Conservation (phyloP, 2,888 invertebrate species). For the Globia sparganii region DNA sequence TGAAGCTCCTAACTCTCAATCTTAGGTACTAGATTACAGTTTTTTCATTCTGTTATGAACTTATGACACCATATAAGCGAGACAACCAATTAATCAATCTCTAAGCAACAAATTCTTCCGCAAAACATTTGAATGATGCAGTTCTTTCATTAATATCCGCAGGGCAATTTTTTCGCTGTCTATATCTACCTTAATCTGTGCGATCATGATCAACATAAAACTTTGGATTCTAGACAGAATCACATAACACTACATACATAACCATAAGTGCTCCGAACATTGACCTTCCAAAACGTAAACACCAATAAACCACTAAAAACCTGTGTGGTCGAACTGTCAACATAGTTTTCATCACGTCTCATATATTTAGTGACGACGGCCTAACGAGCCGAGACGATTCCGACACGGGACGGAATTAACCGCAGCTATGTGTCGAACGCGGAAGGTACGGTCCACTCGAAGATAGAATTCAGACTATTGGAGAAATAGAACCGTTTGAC, state of each 20-base stretch:
- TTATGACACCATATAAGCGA: background rate
- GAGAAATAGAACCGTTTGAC: constrained; percentile 44
- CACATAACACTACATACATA: background rate
- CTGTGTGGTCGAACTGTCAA: constrained; percentile 63
- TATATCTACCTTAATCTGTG: background rate
- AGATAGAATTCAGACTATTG: constrained; percentile 41
- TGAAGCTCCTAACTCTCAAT: background rate
- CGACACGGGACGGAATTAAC: constrained; percentile 55
- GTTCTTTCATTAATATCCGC: background rate
- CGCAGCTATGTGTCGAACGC: constrained; percentile 56
- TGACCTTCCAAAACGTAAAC: constrained; percentile 37
- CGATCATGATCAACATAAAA: background rate
- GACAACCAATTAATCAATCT: background rate
- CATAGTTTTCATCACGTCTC: constrained; percentile 56
- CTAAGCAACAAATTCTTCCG: background rate
- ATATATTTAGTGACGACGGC: constrained; percentile 48
- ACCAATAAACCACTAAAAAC: constrained; percentile 42
- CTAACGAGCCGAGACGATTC: constrained; percentile 49
- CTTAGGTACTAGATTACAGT: background rate
- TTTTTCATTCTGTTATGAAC: no score
- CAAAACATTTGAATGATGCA: background rate
- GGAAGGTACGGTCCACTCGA: constrained; percentile 53
- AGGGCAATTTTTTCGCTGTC: no score
- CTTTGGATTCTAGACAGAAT: background rate
- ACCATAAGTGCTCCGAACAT: constrained; percentile 4